Conservation (phyloP, 1,140 invertebrate species). For the Orchesella cincta region DNA sequence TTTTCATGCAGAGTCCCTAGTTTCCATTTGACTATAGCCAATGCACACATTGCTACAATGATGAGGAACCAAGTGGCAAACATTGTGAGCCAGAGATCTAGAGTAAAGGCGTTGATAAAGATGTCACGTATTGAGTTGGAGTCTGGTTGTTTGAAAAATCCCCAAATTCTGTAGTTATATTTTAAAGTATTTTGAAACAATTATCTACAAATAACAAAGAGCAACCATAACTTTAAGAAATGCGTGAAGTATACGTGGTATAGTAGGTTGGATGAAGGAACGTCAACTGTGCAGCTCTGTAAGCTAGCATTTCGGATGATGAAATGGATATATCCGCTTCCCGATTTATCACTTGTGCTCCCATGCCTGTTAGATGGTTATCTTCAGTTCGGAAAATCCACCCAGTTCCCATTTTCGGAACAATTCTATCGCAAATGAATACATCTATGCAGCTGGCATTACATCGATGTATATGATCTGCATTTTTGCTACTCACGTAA, state of each 20-base stretch:
- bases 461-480: not conserved
- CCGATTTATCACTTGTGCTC: slow-evolving; percentile 31
- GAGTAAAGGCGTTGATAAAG: slow-evolving; percentile 35
- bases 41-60: not conserved
- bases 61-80: slow-evolving; percentile 35
- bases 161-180: slow-evolving; percentile 25
- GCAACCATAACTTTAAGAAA: not conserved
- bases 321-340: slow-evolving; percentile 40
- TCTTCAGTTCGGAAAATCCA: slow-evolving; percentile 36
- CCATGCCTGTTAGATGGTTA: slow-evolving; percentile 36
- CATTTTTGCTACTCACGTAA: not conserved
- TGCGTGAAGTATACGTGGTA: not conserved
- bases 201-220: not conserved
- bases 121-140: slow-evolving; percentile 56
- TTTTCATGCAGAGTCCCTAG: not conserved
- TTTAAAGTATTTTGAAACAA: not conserved
- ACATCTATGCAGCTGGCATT: no score
- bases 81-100: slow-evolving; percentile 33
- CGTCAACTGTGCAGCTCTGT: slow-evolving; percentile 13
- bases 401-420: not conserved
- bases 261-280: slow-evolving; percentile 28
- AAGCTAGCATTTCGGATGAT: slow-evolving; percentile 31
- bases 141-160: slow-evolving; percentile 59
- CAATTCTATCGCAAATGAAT: slow-evolving; percentile 11
- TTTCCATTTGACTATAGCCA: slow-evolving; percentile 11